Conservation (phyloP, 2,888 invertebrate species). For the Tetrapedia diversipes region DNA sequence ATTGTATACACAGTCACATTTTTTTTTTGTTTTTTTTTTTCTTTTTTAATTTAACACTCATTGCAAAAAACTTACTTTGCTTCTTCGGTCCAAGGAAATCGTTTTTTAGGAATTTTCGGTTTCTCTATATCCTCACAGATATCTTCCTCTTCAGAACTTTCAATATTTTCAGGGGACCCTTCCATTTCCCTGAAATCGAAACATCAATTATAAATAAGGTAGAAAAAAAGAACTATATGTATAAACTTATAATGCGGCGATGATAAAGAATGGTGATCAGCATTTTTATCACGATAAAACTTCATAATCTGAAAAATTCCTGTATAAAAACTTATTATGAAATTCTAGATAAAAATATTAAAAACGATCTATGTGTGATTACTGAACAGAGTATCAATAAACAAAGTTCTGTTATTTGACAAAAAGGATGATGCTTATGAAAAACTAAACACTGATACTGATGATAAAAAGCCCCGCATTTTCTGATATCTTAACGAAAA, state of each 20-base stretch:
- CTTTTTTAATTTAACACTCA: not conserved
- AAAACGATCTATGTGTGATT: slow-evolving; percentile 8
- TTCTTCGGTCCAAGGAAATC: slow-evolving; percentile 89
- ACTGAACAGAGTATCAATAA: slow-evolving; percentile 51
- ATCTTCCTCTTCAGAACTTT: slow-evolving; percentile 79
- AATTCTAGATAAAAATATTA: slow-evolving; percentile 13
- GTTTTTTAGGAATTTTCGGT: slow-evolving; percentile 87
- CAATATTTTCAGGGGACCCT: slow-evolving; percentile 72
- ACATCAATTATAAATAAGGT: slow-evolving; percentile 18
- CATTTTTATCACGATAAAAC: slow-evolving; percentile 62
- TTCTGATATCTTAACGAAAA: slow-evolving; percentile 58
- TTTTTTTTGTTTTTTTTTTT: not conserved
- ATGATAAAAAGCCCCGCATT: slow-evolving; percentile 76
- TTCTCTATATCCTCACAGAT: slow-evolving; percentile 82
- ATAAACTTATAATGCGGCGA: slow-evolving; percentile 26
- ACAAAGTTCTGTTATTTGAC: slow-evolving; percentile 50
- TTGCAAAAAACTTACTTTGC: slow-evolving; percentile 83
- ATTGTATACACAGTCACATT: not conserved
- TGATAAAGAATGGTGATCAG: slow-evolving; percentile 60
- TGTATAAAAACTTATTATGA: slow-evolving; percentile 23
- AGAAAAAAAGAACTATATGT: slow-evolving; percentile 9
- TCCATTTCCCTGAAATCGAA: slow-evolving; percentile 77
- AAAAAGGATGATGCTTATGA: slow-evolving; percentile 63
- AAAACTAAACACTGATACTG: slow-evolving; percentile 72
- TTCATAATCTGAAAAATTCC: slow-evolving; percentile 42